Evolutionary conservation across 2,797 vertebrate genomes (phyloP).

Genomic region (Champsocephalus esox): DNA sequence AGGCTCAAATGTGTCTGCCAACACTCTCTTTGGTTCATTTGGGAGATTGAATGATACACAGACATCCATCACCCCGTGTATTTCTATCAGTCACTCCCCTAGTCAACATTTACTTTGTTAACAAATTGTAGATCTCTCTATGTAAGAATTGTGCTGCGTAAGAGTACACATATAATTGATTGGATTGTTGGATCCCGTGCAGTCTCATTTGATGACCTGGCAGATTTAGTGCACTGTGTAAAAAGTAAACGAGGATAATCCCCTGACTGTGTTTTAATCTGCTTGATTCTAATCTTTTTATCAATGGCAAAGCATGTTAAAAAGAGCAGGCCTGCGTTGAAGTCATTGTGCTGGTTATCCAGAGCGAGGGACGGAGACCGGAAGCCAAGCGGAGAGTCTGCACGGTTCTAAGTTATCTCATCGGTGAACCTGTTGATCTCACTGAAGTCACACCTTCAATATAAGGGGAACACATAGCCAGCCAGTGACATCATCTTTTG

Average conservation of each 20-base stretch:
- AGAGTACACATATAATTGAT: slow-evolving; percentile 8
- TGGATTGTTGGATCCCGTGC: slow-evolving; percentile 5
- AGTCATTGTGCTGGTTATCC: slow-evolving; percentile 48
- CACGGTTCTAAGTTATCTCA: neutral
- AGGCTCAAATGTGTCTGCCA: too few relatives aligned
- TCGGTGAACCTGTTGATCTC: neutral
- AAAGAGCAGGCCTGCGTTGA: slow-evolving; percentile 56
- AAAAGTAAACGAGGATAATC: slow-evolving; percentile 62
- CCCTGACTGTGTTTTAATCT: slow-evolving; percentile 70
- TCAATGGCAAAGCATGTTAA: slow-evolving; percentile 58
- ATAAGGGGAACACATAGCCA: neutral
- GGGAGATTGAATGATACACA: neutral
- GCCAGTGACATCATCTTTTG: neutral
- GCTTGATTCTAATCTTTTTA: slow-evolving; percentile 71
- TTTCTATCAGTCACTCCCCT: too few relatives aligned
- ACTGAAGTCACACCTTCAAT: neutral
- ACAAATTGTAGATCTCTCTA: too few relatives aligned
- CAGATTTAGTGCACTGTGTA: slow-evolving; percentile 57
- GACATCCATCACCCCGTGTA: neutral
- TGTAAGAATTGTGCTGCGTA: neutral
- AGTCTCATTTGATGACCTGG: slow-evolving; percentile 69
- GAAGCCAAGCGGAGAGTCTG: neutral
- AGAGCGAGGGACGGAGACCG: neutral
- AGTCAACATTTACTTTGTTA: neutral
- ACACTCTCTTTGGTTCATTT: neutral